Percentiles rank a stretch among this genome's conserved stretches.
These are phyloP conservation scores for Hypomecis atomaria DNA, from an alignment of 2,888 invertebrate species.

Conservation along the genomic window DNA sequence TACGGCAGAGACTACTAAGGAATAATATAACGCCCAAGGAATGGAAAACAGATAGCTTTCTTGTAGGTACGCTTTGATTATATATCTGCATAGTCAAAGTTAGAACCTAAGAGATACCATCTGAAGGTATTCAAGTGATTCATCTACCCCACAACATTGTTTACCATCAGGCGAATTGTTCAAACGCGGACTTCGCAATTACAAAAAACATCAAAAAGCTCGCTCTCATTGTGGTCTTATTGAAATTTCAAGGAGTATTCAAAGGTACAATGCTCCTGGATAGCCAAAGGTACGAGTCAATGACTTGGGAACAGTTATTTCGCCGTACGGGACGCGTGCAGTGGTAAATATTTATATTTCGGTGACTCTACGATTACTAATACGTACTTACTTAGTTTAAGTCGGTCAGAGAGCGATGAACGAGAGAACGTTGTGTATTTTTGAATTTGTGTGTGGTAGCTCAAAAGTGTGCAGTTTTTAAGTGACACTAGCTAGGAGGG, in stretches of 20 bases:
- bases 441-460: not conserved
- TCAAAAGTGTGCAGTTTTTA: too few species aligned
- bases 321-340: constrained; percentile 28
- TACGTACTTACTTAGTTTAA: not conserved
- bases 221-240: not conserved
- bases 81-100: too few species aligned
- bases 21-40: too few species aligned
- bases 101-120: too few species aligned
- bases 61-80: too few species aligned
- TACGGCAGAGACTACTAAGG: too few species aligned
- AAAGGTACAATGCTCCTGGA: constrained; percentile 24
- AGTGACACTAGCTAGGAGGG: too few species aligned
- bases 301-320: constrained; percentile 29
- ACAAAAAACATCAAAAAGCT: not conserved
- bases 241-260: constrained; percentile 14
- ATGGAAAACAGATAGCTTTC: too few species aligned
- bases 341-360: constrained; percentile 27
- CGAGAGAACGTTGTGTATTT: constrained; percentile 8
- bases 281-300: constrained; percentile 23
- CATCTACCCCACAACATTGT: too few species aligned
- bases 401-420: constrained; percentile 26
- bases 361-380: constrained; percentile 6
- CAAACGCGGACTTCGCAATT: not conserved
- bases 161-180: too few species aligned
- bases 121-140: too few species aligned